phyloP scores from a whole-genome alignment of 2,113 vertebrate genomes.

The Brienomyrus longianalis region DNA sequence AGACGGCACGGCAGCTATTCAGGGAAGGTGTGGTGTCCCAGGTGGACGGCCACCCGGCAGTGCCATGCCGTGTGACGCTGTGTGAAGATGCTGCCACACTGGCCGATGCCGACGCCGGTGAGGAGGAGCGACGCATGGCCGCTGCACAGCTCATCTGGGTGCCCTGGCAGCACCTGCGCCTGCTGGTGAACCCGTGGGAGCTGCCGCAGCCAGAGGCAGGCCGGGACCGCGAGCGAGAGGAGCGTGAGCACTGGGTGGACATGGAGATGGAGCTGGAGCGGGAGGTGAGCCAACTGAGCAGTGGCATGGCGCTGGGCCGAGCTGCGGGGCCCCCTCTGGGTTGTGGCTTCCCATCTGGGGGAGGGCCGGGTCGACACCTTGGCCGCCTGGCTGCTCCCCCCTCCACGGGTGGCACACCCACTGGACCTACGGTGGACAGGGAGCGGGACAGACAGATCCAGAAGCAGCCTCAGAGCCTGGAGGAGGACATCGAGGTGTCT shows the following conservation, averaged over 20 bases:
- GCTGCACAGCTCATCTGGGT: slow-evolving; percentile 66
- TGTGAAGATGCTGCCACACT: slow-evolving; percentile 43
- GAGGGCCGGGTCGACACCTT: slow-evolving; percentile 40
- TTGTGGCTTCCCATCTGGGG: slow-evolving; percentile 45
- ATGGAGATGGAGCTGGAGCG: slow-evolving; percentile 62
- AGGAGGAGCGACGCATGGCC: slow-evolving; percentile 41
- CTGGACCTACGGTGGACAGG: slow-evolving; percentile 43
- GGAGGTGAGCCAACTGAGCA: slow-evolving; percentile 79
- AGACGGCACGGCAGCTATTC: slow-evolving; percentile 58
- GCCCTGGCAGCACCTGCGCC: slow-evolving; percentile 70
- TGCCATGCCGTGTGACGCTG: slow-evolving; percentile 71
- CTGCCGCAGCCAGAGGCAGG: slow-evolving; percentile 52
- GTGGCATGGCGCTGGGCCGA: slow-evolving; percentile 59
- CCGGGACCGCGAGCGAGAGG: slow-evolving; percentile 50
- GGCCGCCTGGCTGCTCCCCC: slow-evolving; percentile 41
- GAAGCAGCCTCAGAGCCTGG: slow-evolving; percentile 52
- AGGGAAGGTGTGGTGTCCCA: slow-evolving; percentile 72
- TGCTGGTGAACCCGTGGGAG: slow-evolving; percentile 73
- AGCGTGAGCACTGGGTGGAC: slow-evolving; percentile 59
- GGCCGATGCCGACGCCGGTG: slow-evolving; percentile 37
- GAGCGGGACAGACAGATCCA: slow-evolving; percentile 34
- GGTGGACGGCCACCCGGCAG: slow-evolving; percentile 68
- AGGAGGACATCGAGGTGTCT: slow-evolving; percentile 63
- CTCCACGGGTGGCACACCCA: slow-evolving; percentile 34
- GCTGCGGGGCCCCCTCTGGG: slow-evolving; percentile 30